Evolutionary conservation across 2,113 vertebrate genomes (phyloP), one percentile per base, ranked within the genome.

Genomic region (Marcusenius ussheri): DNA sequence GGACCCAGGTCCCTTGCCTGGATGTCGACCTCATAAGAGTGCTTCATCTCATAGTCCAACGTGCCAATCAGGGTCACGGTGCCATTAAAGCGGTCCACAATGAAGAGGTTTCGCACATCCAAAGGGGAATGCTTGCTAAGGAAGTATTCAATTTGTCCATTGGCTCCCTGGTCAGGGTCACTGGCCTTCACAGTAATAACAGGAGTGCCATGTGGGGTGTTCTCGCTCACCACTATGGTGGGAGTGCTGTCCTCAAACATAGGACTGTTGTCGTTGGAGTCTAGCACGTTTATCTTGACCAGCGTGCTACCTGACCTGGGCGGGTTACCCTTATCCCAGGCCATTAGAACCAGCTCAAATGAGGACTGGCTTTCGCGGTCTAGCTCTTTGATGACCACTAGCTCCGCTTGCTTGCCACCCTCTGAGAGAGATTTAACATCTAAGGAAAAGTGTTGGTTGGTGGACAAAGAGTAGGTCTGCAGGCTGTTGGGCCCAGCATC

Each of bases 261-360:
- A 0, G 97, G 98, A 88, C 97, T 98, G 89, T 99, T 99, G 89
- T 99, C 98, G 0, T 99, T 99, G 47, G 98, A 98, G 92, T 99
- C 98, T 0, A 98, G 93, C 47, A 99, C 96, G 0, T 94, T 97
- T 85, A 99, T 95, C 88, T 93, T 96, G 31, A 99, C 93, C 89
- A 96, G 92, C 42, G 96, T 96, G 0, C 96, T 97, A 13, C 98
- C 98, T 50, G 98, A 97, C 91, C 94, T 96, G 0, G 96, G 97
- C 0, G 97, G 97, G 21, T 94, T 94, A 47, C 98, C 98, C 0
- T 96, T 97, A 89, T 99, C 98, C 31, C 95, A 96, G 3, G 98
- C 98, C 0, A 94, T 94, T 91, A 99, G 90, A 3, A 94, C 95
- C 0, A 99, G 94, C 42, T 97, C 94, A 0, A 98, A 97, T 87